Base-by-base conservation (phyloP, 2,113 vertebrate species). In the Marmota monax region DNA sequence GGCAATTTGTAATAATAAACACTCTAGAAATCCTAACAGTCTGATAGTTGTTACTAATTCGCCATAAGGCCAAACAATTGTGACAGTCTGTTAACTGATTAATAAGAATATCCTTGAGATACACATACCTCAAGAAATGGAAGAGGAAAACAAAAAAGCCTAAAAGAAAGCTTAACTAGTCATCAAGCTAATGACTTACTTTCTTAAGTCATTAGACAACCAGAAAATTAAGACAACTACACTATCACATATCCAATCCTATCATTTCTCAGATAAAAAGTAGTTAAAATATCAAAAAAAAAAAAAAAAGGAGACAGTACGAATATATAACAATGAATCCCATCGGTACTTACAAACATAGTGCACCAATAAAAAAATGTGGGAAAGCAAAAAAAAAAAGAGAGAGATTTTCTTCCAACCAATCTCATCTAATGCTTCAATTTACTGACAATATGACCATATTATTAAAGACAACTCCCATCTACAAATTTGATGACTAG, bases 191-290 rank as follows among this genome's bases (percentile, higher is more conserved):
- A 4, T 58, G 42, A 74, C 39, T 89, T 89, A 73, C 14, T 37
- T 84, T 84, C 80, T 88, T 89, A 84, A 79, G 16, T 4, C 56
- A 79, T 18, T 5, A 74, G 4, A 78, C 23, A 74, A 77, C 34
- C 4, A 29, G 56, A 94, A 95, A 92, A 95, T 37, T 92, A 90
- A 97, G 34, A 88, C 16, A 70, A 13, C 23, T 10, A 45, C 16
- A n/a, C 22, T 16, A 37, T 65, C 29, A 67, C 9, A 70, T 17
- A 63, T 63, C 61, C n/a, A 76, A 76, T 16, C 8, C 25, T 27
- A 63, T 85, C 23, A 78, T 70, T 89, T 80, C 45, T 97, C 32
- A 95, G 34, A 69, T 63, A 86, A 89, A 90, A 34, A 89, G n/a
- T 20, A 94, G 65, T 16, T 72, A 86, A 74, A 14, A 78, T 20